Evolutionary conservation across 2,888 invertebrate species (phyloP), one percentile per base, ranked within the genome.

Genomic region (Acanthoscelides obtectus): DNA sequence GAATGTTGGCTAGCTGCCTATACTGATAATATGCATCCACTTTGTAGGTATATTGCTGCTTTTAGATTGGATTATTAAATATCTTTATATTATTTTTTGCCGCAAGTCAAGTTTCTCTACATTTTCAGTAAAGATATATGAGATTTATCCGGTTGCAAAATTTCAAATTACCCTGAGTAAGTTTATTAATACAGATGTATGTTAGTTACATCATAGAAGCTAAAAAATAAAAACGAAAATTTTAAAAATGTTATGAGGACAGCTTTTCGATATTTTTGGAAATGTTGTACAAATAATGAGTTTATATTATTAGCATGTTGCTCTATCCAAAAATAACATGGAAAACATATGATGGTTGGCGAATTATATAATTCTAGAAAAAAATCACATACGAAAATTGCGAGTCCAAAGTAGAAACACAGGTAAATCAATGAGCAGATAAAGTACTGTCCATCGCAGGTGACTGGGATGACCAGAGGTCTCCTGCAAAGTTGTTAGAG

Each of bases 1-100:
- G 78, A 78, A 76, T 78, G 78, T 80, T 84, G 84, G 84, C 84
- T 77, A 79, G 77, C 77, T 84, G 84, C 84, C 84, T 82, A 81
- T 83, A 82, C 81, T 81, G 81, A 84, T 83, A 80, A 81, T 45
- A 45, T 83, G 82, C 82, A 81, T 75, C 71, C 69, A 66, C 20
- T 66, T 68, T 66, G 68, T 81, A 80, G 80, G 79, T 81, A 80
- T 79, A 80, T 79, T 76, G 79, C 83, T 84, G 82, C 82, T 83
- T 83, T 82, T 81, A 83, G 82, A 81, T 80, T 76, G 75, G 76
- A 22, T 20, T 5, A 22, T 67, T 22, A 69, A 45, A 69, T 25
- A 63, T 27, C 19, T 22, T 22, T 68, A 22, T 6, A 45, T 12
- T 45, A 45, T 45, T 12, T 45, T 12, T 25, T 5, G 12, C 17